Evolutionary conservation across 30 jellyfish, hydroid and myxozoan genomes (phyloP), one percentile per base, ranked within the genome.

Genomic region (Clytia hemisphaerica): DNA sequence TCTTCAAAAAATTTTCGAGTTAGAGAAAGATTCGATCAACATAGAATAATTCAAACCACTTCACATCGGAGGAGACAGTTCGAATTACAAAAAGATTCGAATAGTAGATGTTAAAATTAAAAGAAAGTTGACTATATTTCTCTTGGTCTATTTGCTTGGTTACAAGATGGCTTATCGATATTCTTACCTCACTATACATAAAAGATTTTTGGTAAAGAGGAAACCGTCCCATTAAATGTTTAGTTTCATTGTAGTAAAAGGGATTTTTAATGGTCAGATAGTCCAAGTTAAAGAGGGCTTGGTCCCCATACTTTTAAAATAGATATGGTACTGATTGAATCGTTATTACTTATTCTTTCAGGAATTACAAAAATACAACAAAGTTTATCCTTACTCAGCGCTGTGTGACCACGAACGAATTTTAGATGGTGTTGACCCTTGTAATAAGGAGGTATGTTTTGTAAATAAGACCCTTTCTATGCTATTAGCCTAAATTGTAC

Each of bases 371-470:
- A 88, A 79, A 76, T 88, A 70, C 71, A 63, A 72, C 78, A 79
- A 57, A 76, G 72, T 58, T 37, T 88, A 88, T 76, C 82, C 71
- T 25, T 88, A 79, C 75, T 64, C 66, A 48, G 81, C 73, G 35
- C 76, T 88, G 32, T 49, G 81, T 4, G 44, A 79, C n/a, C 36
- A 80, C 10, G 83, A 48, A 28, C 67, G 51, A 6, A 83, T 83
- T 3, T n/a, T 65, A 65, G 97, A 88, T 33, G 97, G 97, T 0
- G 97, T 88, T 24, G 97, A 88, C 46, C 92, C 94, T 12, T 55
- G 84, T 55, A 83, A 68, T 38, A 88, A 88, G 61, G 97, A 88
- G 94, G 97, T 88, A 79, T n/a, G 85, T 33, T 6, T 45, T 14
- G 29, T 9, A 29, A n/a, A n/a, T n/a, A n/a, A n/a, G n/a, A n/a